Base-by-base conservation (phyloP, 2,113 vertebrate genomes). In the Lethenteron reissneri region DNA sequence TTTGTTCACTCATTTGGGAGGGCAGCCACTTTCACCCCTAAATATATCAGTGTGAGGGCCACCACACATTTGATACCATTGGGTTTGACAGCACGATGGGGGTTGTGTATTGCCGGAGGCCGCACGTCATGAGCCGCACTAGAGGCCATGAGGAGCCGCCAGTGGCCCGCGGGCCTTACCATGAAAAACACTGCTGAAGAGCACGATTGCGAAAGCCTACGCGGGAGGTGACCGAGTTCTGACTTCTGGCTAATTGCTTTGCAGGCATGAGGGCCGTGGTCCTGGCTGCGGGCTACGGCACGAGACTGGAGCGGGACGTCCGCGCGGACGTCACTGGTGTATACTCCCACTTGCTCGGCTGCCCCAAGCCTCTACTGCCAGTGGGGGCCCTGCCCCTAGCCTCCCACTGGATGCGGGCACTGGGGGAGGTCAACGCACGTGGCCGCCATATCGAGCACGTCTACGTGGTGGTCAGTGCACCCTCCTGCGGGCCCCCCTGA, bases 201-300 rank as follows among this genome's bases (percentile, higher is more conserved):
- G 41, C 41, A 41, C 41, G 41, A 41, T 41, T 41, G 41, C 41
- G 41, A 41, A 41, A 41, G 41, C 41, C 41, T 41, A 41, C 41
- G 71, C 75, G 56, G 59, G 68, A 73, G 74, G 68, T 12, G 17
- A 72, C 72, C 79, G 78, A 74, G 78, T 78, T 58, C 73, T 72
- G 41, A 56, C n/a, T 9, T 15, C 56, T 9, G 25, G 56, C 57
- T 57, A 71, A 57, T 10, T 9, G 64, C 64, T 58, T 56, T 56
- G 71, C 70, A 58, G 74, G 17, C 70, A 86, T 87, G 85, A 86
- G 84, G 72, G 84, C 81, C 1, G 77, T 87, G 2, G 80, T 87
- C 70, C 78, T 87, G 57, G 84, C 83, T n/a, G 85, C 84, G 17
- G 85, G 85, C 0, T 87, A 86, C 74, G 85, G 84, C 2, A 87